Percentiles rank a stretch among this genome's conserved stretches.
phyloP scores from a whole-genome alignment of 2,888 invertebrate species.

The Tipula helvola region DNA sequence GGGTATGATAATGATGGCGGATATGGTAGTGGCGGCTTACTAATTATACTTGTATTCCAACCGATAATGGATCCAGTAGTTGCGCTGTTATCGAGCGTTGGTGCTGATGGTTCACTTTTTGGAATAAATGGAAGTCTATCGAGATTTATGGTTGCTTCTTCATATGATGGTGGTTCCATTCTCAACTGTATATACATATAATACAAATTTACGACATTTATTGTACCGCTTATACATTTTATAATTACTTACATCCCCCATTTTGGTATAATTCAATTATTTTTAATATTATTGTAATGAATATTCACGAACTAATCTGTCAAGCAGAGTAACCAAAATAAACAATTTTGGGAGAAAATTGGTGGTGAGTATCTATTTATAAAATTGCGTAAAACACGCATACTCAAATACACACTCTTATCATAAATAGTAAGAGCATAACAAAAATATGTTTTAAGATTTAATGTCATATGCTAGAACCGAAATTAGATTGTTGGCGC shows the following conservation, averaged over 20 bases:
- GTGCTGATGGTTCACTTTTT: not conserved
- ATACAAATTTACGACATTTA: too few species aligned
- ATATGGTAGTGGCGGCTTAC: not conserved
- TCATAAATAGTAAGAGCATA: too few species aligned
- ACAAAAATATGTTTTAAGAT: too few species aligned
- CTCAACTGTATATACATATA: not conserved
- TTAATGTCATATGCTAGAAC: too few species aligned
- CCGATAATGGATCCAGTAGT: not conserved
- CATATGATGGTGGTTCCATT: not conserved
- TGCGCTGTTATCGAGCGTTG: not conserved
- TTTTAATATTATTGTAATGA: too few species aligned
- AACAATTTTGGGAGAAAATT: not conserved
- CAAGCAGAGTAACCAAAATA: not conserved
- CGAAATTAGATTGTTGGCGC: too few species aligned
- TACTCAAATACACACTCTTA: not conserved
- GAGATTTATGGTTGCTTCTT: not conserved
- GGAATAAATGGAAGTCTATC: not conserved
- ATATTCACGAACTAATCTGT: not conserved
- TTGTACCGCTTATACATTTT: too few species aligned
- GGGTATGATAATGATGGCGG: not conserved
- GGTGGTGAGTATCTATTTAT: not conserved
- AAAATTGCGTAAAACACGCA: not conserved
- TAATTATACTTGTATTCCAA: not conserved
- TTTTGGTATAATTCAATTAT: not conserved
- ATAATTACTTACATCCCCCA: not conserved